These are phyloP conservation scores for Eudemis profundana DNA, from an alignment of 2,888 invertebrate genomes.

Conservation along the genomic window DNA sequence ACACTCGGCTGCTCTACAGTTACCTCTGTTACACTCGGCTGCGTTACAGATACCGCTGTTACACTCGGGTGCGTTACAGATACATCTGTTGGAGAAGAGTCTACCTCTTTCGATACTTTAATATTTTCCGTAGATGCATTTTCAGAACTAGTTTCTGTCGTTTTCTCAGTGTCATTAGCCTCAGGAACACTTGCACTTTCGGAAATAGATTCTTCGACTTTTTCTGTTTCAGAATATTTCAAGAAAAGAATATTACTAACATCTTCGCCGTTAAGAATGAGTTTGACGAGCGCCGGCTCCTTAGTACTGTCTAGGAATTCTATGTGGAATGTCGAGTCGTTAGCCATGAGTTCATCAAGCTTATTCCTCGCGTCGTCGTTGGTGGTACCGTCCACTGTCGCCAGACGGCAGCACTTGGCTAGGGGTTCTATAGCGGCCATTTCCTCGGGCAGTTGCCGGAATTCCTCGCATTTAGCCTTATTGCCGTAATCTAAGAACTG, in stretches of 20 bases:
- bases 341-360: conserved; percentile 67
- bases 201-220: too few relatives aligned
- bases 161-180: too few relatives aligned
- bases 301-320: conserved; percentile 86
- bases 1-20: too few relatives aligned
- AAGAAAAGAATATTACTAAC: conserved; percentile 51
- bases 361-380: conserved; percentile 70
- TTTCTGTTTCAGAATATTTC: conserved; percentile 14
- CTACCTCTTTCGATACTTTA: not conserved
- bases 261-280: conserved; percentile 84
- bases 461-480: conserved; percentile 85
- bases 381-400: conserved; percentile 75
- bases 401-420: conserved; percentile 87
- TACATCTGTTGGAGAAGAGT: not conserved
- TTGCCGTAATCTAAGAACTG: conserved; percentile 90
- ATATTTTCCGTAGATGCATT: not conserved
- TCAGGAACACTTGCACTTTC: too few relatives aligned
- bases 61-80: not conserved
- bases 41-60: too few relatives aligned
- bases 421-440: conserved; percentile 84
- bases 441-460: conserved; percentile 86
- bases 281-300: conserved; percentile 85
- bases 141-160: not conserved
- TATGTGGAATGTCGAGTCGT: conserved; percentile 81
- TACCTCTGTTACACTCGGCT: too few relatives aligned